Base-by-base conservation (phyloP, 2,888 invertebrate species). In the Gortyna flavago region DNA sequence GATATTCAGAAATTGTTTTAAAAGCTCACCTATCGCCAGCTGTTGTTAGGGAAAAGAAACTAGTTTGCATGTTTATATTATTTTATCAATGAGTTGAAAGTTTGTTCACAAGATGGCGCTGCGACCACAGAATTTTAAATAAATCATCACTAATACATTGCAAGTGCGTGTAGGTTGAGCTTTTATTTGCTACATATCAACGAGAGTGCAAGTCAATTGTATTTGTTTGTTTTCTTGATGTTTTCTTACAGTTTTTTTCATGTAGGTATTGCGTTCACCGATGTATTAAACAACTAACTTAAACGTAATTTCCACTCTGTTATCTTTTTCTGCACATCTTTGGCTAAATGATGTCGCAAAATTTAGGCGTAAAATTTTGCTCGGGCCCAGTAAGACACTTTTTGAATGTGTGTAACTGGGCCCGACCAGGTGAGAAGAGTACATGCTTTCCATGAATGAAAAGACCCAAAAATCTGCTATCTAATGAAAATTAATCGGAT, bases 21-120 rank as follows among this genome's bases (percentile, higher is more conserved):
- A 32, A 48, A 59, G 8, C 41, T 65, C 32, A 32, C n/a, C 11
- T n/a, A 25, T 29, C 8, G 8, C 18, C 29, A 59, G 32, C 18
- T 57, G 2, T 25, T 41, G 4, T 8, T 38, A n/a, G 1, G 44
- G 18, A n/a, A 51, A 59, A 25, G 25, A 51, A 59, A 38, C 13
- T 32, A 29, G 29, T 54, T 54, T 11, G 4, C n/a, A 54, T n/a
- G 54, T 54, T n/a, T 54, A 25, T 25, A 54, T 54, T 35, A 4
- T 4, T 35, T 54, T 57, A n/a, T 57, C n/a, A 57, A 13, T 57
- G n/a, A 57, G n/a, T n/a, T 71, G 11, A 21, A 35, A 64, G 25
- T 68, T 29, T 21, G 13, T 38, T 54, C 72, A 76, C 66, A 59
- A 84, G 85, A 72, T 80, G 80, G 85, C 83, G 81, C 59, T 70